These are phyloP conservation scores for Chlorodrepanis virens DNA, from an alignment of 2,113 vertebrate genomes.

Conservation along the genomic window DNA sequence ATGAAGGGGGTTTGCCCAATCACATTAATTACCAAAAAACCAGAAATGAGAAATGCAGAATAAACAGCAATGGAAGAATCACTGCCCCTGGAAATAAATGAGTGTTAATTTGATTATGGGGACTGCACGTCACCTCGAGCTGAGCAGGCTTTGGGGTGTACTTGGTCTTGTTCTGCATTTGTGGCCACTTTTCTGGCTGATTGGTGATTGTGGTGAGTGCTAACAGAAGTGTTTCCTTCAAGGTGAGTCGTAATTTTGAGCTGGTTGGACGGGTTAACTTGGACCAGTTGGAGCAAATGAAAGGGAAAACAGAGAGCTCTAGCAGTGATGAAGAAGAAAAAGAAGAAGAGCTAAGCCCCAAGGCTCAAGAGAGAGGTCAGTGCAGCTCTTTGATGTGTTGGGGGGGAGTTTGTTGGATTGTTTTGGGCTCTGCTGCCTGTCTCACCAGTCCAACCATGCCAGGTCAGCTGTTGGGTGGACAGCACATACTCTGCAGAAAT, in stretches of 20 bases:
- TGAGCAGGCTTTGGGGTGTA: neutral
- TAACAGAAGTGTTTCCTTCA: conserved; percentile 8
- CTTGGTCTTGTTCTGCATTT: neutral
- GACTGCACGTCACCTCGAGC: neutral
- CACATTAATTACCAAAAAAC: neutral
- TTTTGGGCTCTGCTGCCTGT: neutral
- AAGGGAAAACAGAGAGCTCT: conserved; percentile 81
- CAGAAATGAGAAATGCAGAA: neutral
- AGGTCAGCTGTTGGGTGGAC: neutral
- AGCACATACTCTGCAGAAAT: neutral
- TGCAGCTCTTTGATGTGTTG: neutral
- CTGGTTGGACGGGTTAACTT: conserved; percentile 94
- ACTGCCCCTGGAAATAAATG: neutral
- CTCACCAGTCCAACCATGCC: neutral
- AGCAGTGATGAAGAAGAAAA: conserved; percentile 87
- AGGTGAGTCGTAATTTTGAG: conserved; percentile 98
- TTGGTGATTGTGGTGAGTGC: neutral
- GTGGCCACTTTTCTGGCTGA: neutral
- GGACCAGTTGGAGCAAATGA: conserved; percentile 93
- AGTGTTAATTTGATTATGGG: neutral
- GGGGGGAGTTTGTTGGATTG: neutral
- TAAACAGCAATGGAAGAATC: neutral
- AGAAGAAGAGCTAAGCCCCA: conserved; percentile 75
- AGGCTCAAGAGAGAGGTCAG: conserved; percentile 75
- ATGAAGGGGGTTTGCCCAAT: neutral